Base-by-base conservation (phyloP, 2,113 vertebrate genomes). In the Antechinus stuartii region DNA sequence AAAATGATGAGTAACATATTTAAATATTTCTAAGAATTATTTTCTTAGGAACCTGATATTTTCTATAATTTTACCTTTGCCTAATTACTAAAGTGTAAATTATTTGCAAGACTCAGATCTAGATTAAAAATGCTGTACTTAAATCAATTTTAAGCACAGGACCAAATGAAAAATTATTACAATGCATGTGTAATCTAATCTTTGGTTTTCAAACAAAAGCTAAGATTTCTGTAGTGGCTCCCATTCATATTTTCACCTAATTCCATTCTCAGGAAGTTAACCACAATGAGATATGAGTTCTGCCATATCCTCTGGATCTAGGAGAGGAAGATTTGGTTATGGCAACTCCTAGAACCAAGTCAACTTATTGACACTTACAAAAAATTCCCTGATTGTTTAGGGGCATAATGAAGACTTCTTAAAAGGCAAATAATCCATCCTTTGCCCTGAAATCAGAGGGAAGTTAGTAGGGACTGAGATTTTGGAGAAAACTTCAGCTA, bases 21-120 rank as follows among this genome's bases (percentile, higher is more conserved):
- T 91, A 92, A 92, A 49, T 92, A 93, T 57, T 84, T 76, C 10
- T 95, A 46, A 91, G 93, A 27, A 93, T 19, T 25, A 92, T 50
- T 26, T 3, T 56, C 1, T 92, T 89, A 93, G 30, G 56, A 91
- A 50, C 54, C 3, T 57, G 90, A 96, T 52, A 52, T 47, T 30
- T 12, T 90, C 19, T 89, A 56, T 46, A 42, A 8, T 7, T 91
- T 19, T 24, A 91, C 27, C 11, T 50, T 47, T 61, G 3, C 49
- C 1, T 46, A 91, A 53, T 93, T 96, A 92, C 47, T 50, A 90
- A 95, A 84, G 84, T 19, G 56, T 2, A 90, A 95, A 91, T 68
- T 91, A 46, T 35, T 54, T 16, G 8, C 50, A 12, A 35, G 54
- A 54, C 68, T 93, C n/a, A 94, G 52, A 94, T 90, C 26, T 49